Base-by-base conservation (phyloP, 2,797 vertebrate genomes). In the Thamnophis elegans region DNA sequence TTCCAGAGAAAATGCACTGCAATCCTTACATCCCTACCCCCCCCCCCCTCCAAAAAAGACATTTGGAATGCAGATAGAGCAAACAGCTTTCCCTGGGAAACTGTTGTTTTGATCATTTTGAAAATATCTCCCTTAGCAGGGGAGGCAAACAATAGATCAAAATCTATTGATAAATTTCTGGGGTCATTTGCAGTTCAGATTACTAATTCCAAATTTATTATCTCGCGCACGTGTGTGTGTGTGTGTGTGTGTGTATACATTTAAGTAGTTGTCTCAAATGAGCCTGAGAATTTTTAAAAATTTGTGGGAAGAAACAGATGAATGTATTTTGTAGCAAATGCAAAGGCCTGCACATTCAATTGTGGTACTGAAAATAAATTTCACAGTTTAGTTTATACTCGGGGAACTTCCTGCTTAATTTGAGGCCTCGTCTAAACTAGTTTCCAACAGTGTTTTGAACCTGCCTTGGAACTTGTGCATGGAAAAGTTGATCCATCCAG, bases 41-140 rank as follows among this genome's bases (percentile, higher is more conserved):
- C n/a, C 7, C 32, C 14, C 16, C 1, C 68, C 25, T 42, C 60
- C 89, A 91, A 95, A 93, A 95, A 73, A 87, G 42, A 88, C 28
- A 89, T 2, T 20, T 65, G 47, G 47, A 54, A 28, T 82, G 20
- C 93, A 51, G 92, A 92, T 85, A 36, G 36, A 51, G 47, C 56
- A 88, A 93, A 58, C 89, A 95, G 22, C 62, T 20, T 94, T 93
- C 94, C 91, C 94, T 4, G 8, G 88, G 13, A 85, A 42, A 95
- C 96, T 85, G 93, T 94, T 73, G 82, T 93, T 95, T 94, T 91
- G 58, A 94, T 94, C 93, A 96, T 91, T 86, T 94, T 92, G 65
- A 78, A 25, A 88, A 87, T 92, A 91, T 92, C 92, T 93, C 82
- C 87, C 51, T 18, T 18, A 47, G 9, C 32, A 87, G 86, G 53